Evolutionary conservation across 2,888 invertebrate species (phyloP).

Genomic region (Mactromeris polynyma): DNA sequence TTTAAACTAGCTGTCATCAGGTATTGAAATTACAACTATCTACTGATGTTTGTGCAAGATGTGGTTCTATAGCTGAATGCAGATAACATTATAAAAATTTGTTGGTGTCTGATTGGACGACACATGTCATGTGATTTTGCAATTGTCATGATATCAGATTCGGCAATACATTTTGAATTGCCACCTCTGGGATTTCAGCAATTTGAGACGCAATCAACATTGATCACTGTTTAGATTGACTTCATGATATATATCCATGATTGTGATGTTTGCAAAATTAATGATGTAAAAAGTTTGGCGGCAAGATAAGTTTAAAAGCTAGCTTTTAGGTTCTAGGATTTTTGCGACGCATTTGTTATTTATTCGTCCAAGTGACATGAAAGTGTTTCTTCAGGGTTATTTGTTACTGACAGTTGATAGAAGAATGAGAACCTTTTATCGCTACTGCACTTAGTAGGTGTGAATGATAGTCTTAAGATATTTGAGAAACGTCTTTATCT

Average conservation of each 20-base stretch:
- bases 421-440: not conserved
- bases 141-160: slow-evolving; percentile 12
- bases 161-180: not conserved
- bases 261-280: not conserved
- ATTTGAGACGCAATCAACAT: slow-evolving; percentile 15
- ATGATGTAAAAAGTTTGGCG: slow-evolving; percentile 25
- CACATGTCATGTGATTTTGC: slow-evolving; percentile 6
- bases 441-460: not conserved
- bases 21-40: slow-evolving; percentile 23
- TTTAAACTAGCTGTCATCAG: slow-evolving; percentile 7
- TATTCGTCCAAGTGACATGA: not conserved
- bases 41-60: not conserved
- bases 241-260: not conserved
- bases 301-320: not conserved
- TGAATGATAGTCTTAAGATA: not conserved
- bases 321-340: not conserved
- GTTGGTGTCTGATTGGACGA: not conserved
- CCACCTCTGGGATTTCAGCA: slow-evolving; percentile 23
- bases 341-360: not conserved
- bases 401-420: not conserved
- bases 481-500: not conserved
- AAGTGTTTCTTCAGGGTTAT: not conserved
- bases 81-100: not conserved
- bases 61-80: not conserved
- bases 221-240: slow-evolving; percentile 19